Evolutionary conservation across 2,113 vertebrate genomes (phyloP), one percentile per base, ranked within the genome.

Genomic region (Syngnathus typhle): DNA sequence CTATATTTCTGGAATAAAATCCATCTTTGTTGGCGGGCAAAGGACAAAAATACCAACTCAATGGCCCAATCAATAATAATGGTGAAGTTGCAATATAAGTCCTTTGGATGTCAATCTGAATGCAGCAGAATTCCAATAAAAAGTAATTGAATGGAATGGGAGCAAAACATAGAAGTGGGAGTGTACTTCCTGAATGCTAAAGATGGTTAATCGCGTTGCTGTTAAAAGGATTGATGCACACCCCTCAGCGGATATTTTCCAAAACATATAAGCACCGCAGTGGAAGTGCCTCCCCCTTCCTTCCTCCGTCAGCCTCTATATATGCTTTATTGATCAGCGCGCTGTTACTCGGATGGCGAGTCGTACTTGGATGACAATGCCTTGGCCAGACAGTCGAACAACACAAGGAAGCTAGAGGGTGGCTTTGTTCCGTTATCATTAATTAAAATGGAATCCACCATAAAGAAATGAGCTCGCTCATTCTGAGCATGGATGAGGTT

Each of bases 271-370:
- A 64, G 49, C 67, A 71, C 80, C 77, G 64, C 71, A 67, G 51
- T 60, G 47, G 72, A 68, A 71, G 64, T 62, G 65, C 55, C 46
- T 39, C 41, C 41, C 56, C 44, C 16, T 58, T 41, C 41, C 12
- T 60, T 62, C 60, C 49, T 32, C 72, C 71, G 64, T 77, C 79
- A 75, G 61, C 67, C 69, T 69, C 74, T 78, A 74, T 71, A 69
- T 71, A 75, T 69, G 72, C 46, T 82, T 64, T 86, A 84, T 84
- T 74, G 83, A 84, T 85, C 67, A 64, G 54, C 68, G 11, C 68
- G 68, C 58, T 75, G 71, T 74, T 72, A 67, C 75, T 73, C 68
- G 59, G 73, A 79, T 76, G 84, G 77, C 72, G 64, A 16, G 36
- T 67, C 65, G 67, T 60, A 71, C 70, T 66, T 77, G 37, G 47